These are phyloP conservation scores for Andricus curvator DNA, from an alignment of 2,888 invertebrate species.

Conservation along the genomic window DNA sequence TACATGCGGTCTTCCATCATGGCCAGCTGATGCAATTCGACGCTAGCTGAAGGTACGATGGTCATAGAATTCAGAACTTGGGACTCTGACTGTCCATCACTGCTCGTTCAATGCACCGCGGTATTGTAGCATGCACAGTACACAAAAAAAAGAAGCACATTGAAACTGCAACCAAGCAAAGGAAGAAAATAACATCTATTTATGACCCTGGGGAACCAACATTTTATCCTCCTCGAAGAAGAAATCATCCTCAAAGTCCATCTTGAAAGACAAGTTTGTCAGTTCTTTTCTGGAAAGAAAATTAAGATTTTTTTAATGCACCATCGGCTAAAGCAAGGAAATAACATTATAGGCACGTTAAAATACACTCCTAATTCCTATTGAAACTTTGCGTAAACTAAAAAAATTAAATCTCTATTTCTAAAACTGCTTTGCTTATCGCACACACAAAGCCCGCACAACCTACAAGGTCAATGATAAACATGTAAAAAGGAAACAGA, in stretches of 20 bases:
- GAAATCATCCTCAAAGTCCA: constrained; percentile 77
- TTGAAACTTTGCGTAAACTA: not conserved
- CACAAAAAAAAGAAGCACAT: constrained; percentile 68
- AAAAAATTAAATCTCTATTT: not conserved
- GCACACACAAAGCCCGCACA: not conserved
- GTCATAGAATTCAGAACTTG: constrained; percentile 56
- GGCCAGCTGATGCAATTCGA: constrained; percentile 64
- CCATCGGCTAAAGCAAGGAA: too few relatives aligned
- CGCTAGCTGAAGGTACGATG: constrained; percentile 64
- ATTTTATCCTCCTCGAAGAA: constrained; percentile 77
- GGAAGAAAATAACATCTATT: constrained; percentile 49
- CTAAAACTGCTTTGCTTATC: not conserved
- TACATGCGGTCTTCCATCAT: constrained; percentile 78
- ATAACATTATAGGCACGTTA: too few relatives aligned
- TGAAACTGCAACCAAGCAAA: constrained; percentile 59
- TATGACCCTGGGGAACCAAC: constrained; percentile 66
- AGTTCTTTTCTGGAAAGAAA: constrained; percentile 17
- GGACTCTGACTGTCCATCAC: constrained; percentile 43
- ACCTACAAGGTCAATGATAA: not conserved
- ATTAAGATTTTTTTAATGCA: not conserved
- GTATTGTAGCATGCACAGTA: constrained; percentile 70
- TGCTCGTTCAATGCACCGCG: constrained; percentile 47
- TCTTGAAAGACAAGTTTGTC: constrained; percentile 44
- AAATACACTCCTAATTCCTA: not conserved
- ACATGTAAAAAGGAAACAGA: not conserved